Percentiles rank a stretch among this genome's conserved stretches.
Conservation (phyloP, 1,140 invertebrate species). For the Macrocentrus cingulum region DNA sequence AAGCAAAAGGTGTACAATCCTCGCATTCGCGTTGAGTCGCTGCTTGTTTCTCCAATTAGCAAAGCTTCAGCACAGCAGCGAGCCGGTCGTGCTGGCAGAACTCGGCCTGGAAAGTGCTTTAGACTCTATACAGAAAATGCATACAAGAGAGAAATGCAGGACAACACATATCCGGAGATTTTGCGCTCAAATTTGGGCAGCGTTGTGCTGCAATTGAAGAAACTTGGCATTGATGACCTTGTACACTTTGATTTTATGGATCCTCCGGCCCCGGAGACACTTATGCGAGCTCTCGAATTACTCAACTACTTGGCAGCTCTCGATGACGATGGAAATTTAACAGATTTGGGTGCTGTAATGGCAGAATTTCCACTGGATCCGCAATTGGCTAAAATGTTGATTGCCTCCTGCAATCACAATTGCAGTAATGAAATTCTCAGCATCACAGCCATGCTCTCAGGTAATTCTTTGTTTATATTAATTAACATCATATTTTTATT, state of each 20-base stretch:
- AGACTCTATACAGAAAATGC: slow-evolving; percentile 98
- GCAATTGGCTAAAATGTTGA: slow-evolving; percentile 98
- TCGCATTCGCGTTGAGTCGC: slow-evolving; percentile 93
- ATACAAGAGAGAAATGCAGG: slow-evolving; percentile 99
- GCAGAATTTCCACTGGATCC: slow-evolving; percentile 99
- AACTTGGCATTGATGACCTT: slow-evolving; percentile 98
- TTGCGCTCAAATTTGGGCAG: slow-evolving; percentile 94
- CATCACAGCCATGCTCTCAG: slow-evolving; percentile 98
- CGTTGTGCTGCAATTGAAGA: slow-evolving; percentile 97
- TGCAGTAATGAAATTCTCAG: slow-evolving; percentile 99
- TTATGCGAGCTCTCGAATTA: slow-evolving; percentile 98
- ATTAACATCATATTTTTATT: neutral
- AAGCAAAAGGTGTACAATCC: slow-evolving; percentile 99
- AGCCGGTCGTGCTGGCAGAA: slow-evolving; percentile 95
- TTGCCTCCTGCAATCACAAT: slow-evolving; percentile 94
- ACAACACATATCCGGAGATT: slow-evolving; percentile 99
- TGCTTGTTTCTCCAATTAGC: slow-evolving; percentile 97
- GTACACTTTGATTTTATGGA: slow-evolving; percentile 99
- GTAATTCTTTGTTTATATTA: slow-evolving; percentile 62
- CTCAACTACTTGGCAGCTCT: slow-evolving; percentile 96
- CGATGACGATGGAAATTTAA: slow-evolving; percentile 96
- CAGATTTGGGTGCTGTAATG: slow-evolving; percentile 97
- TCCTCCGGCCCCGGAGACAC: slow-evolving; percentile 98
- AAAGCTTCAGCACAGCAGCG: slow-evolving; percentile 99
- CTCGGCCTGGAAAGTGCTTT: slow-evolving; percentile 97